These are phyloP conservation scores for Tokudaia tokunoshimensis DNA, from an alignment of 2,797 vertebrate species.

Conservation along the genomic window DNA sequence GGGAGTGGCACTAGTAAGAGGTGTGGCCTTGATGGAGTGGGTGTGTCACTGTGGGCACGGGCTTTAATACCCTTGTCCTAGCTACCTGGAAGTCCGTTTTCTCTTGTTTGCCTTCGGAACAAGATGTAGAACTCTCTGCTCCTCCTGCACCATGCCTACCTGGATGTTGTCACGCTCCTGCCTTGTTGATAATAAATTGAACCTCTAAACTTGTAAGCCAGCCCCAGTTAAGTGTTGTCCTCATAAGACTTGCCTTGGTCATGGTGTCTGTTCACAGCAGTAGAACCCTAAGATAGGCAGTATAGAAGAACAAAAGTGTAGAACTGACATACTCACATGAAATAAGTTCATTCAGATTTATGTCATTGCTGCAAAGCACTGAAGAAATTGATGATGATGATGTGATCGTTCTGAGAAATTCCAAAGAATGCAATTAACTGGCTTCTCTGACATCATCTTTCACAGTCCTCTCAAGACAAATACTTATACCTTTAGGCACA, in stretches of 20 bases:
- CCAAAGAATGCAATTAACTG: slow-evolving; percentile 50
- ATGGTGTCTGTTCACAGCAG: neutral
- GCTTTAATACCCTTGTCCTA: neutral
- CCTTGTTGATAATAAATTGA: neutral
- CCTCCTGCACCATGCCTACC: neutral
- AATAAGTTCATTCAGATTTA: slow-evolving; percentile 76
- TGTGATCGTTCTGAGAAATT: slow-evolving; percentile 61
- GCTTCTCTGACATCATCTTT: slow-evolving; percentile 45
- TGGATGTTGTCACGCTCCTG: neutral
- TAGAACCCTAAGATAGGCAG: neutral
- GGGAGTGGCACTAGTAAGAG: neutral
- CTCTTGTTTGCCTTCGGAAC: neutral
- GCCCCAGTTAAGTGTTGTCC: neutral
- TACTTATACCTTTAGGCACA: neutral
- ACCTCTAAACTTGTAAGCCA: neutral
- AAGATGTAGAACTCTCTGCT: neutral
- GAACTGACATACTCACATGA: neutral
- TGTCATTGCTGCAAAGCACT: slow-evolving; percentile 62
- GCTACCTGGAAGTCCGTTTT: neutral
- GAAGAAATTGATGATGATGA: slow-evolving; percentile 7
- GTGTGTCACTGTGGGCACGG: neutral
- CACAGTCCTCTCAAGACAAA: neutral
- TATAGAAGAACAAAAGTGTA: slow-evolving; percentile 17
- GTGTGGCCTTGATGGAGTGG: neutral
- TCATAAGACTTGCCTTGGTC: neutral